These are phyloP conservation scores for Spea bombifrons DNA, from an alignment of 2,113 vertebrate species.

Conservation along the genomic window DNA sequence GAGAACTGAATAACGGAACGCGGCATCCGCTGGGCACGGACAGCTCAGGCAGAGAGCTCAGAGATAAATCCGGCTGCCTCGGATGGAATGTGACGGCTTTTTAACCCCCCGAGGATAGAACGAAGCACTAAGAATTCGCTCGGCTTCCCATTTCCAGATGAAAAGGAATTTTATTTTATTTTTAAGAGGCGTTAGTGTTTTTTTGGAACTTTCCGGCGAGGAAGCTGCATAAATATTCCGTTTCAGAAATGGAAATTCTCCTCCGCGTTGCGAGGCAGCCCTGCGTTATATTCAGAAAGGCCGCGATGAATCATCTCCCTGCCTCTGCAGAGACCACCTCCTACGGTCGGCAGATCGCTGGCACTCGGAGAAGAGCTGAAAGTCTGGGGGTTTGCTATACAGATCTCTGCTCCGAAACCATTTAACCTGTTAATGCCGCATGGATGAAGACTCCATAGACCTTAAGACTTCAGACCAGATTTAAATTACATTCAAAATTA, in stretches of 20 bases:
- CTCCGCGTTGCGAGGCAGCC: slow-evolving; percentile 17
- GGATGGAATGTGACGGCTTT: no score
- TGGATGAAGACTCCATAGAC: no score
- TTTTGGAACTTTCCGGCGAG: background rate
- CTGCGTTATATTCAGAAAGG: slow-evolving; percentile 34
- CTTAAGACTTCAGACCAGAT: no score
- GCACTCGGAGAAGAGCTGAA: background rate
- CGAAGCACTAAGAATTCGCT: background rate
- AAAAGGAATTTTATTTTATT: background rate
- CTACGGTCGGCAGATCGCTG: no score
- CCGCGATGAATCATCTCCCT: slow-evolving; percentile 46
- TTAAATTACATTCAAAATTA: no score
- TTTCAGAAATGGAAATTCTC: slow-evolving; percentile 14
- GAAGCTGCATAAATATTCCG: slow-evolving; percentile 14
- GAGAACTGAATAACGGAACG: no score
- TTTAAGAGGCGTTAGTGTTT: background rate
- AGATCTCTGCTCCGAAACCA: background rate
- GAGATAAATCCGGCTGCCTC: no score
- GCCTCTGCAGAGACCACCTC: slow-evolving; percentile 37
- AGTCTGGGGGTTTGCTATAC: background rate
- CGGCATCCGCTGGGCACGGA: no score
- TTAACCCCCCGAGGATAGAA: no score
- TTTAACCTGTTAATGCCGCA: no score
- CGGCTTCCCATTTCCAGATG: slow-evolving; percentile 3
- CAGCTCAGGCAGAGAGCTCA: no score